These are phyloP conservation scores for Leucosticte australis DNA, from an alignment of 2,113 vertebrate species.

Conservation along the genomic window DNA sequence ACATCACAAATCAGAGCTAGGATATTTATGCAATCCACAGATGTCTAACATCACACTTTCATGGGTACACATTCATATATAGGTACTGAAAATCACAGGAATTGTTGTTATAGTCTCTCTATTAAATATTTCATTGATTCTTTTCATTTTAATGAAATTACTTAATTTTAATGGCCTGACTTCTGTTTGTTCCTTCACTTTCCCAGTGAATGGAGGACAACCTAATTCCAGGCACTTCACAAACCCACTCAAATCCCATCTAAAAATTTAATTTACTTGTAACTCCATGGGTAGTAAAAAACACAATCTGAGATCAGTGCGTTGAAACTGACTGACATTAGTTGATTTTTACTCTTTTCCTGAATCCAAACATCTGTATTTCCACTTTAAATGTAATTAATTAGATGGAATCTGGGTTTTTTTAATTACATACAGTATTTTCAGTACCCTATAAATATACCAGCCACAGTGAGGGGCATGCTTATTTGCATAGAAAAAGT, in stretches of 20 bases:
- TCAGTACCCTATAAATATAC: not conserved
- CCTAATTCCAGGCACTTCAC: not conserved
- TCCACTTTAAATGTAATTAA: not conserved
- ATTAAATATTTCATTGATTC: not conserved
- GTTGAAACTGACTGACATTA: not conserved
- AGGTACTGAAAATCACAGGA: not conserved
- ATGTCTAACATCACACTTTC: not conserved
- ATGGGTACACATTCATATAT: not conserved
- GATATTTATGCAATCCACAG: not conserved
- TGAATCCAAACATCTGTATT: not conserved
- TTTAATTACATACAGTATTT: not conserved
- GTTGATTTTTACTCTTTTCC: not conserved
- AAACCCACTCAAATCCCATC: not conserved
- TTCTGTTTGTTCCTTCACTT: not conserved
- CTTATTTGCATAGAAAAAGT: not conserved
- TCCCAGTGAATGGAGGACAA: not conserved
- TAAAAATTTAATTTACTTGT: not conserved
- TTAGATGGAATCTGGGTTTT: not conserved
- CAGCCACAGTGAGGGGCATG: not conserved
- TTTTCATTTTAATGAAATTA: not conserved
- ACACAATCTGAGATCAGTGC: not conserved
- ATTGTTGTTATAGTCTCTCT: not conserved
- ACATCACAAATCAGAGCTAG: not conserved
- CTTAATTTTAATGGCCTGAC: not conserved
- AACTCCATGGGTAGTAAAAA: not conserved